Evolutionary conservation across 2,888 invertebrate species (phyloP).

Genomic region (Coelopa pilipes): DNA sequence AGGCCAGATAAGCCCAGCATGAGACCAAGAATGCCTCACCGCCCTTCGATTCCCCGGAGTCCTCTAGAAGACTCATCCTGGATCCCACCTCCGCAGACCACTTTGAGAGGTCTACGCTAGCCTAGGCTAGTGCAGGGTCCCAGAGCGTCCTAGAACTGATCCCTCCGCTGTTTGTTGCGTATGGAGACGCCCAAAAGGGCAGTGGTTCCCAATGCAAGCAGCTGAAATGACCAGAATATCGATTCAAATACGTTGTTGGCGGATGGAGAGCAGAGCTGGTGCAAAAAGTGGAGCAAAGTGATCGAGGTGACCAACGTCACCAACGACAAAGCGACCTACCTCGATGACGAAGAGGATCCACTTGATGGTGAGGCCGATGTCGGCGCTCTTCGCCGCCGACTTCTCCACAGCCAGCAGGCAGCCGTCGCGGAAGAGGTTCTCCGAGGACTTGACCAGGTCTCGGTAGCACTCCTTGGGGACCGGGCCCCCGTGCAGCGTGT

Average conservation of each 20-base stretch:
- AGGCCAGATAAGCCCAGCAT: too few species aligned
- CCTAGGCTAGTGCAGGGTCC: too few species aligned
- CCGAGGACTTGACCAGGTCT: conserved; percentile 43
- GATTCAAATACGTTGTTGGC: too few species aligned
- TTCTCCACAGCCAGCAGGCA: conserved; percentile 53
- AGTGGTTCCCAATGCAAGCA: conserved; percentile 53
- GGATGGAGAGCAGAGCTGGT: too few species aligned
- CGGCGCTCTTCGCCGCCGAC: conserved; percentile 54
- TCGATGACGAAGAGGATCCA: conserved; percentile 57
- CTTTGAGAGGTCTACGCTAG: too few species aligned
- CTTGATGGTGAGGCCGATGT: conserved; percentile 55
- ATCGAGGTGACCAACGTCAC: too few species aligned
- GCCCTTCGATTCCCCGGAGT: too few species aligned
- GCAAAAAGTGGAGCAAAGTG: too few species aligned
- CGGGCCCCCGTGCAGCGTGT: conserved; percentile 48
- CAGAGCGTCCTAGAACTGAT: conserved; percentile 44
- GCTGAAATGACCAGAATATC: conserved; percentile 42
- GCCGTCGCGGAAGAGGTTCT: conserved; percentile 49
- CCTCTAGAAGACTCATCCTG: too few species aligned
- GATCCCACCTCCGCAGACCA: too few species aligned
- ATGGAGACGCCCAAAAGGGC: conserved; percentile 57
- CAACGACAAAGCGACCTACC: conserved; percentile 47
- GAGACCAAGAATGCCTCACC: too few species aligned
- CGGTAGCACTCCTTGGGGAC: conserved; percentile 56
- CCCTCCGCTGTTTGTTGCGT: conserved; percentile 58